Percentiles rank a stretch among this genome's conserved stretches.
Evolutionary conservation across 2,888 invertebrate genomes (phyloP).

Genomic region (Drepanosiphum platanoidis): DNA sequence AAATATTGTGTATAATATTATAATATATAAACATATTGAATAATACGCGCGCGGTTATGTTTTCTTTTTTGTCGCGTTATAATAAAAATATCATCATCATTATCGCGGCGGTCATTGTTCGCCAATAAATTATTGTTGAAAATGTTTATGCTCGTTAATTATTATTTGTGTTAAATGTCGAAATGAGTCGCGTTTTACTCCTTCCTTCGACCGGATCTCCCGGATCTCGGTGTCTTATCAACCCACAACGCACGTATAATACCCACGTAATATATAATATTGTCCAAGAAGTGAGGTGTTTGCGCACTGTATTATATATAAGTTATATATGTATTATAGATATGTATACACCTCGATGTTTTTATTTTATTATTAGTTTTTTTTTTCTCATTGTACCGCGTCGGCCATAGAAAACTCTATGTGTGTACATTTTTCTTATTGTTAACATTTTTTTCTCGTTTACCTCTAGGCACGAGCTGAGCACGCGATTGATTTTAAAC

Average conservation of each 20-base stretch:
- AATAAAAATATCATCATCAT: background rate
- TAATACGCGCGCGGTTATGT: background rate
- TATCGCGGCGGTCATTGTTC: background rate
- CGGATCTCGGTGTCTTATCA: background rate
- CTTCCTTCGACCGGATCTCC: background rate
- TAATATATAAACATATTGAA: background rate
- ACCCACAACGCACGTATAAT: too few species aligned
- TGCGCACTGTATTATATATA: too few species aligned
- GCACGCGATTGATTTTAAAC: slow-evolving; percentile 58
- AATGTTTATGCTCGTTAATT: too few species aligned
- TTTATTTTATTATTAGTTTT: background rate
- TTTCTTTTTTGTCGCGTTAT: background rate
- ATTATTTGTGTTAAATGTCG: background rate
- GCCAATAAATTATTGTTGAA: background rate
- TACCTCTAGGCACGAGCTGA: slow-evolving; percentile 51
- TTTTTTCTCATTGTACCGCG: slow-evolving; percentile 34
- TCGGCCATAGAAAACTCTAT: slow-evolving; percentile 46
- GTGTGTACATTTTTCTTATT: slow-evolving; percentile 41
- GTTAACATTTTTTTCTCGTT: slow-evolving; percentile 17
- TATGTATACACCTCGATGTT: background rate
- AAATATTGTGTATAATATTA: background rate
- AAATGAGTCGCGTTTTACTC: slow-evolving; percentile 3
- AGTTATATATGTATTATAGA: too few species aligned
- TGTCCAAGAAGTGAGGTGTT: background rate
- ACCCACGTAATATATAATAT: background rate